A percentile compares a stretch with the other conserved stretches of the same genome.
Conservation (phyloP, 1,140 invertebrate genomes). For the Hesperophylax magnus region DNA sequence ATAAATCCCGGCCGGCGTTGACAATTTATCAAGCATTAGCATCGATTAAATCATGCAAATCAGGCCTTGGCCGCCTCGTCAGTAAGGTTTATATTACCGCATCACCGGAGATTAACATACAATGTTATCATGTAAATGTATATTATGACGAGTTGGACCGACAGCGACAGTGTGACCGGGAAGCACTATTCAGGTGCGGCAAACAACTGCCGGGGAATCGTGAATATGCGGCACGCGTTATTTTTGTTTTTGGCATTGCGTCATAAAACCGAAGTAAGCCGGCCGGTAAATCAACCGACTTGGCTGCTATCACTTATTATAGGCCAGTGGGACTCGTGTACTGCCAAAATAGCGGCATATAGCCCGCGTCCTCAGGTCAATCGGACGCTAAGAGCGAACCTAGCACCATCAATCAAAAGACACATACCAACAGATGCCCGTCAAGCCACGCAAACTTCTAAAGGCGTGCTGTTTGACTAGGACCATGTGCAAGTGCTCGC, state of each 20-base stretch:
- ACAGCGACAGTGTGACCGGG: conserved; percentile 19
- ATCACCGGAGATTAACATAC: conserved; percentile 24
- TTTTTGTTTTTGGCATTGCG: conserved; percentile 30
- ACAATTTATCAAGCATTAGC: conserved; percentile 3
- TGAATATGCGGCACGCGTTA: conserved; percentile 6
- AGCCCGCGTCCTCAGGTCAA: conserved; percentile 4
- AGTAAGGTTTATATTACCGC: conserved; percentile 15
- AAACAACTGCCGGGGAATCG: conserved; percentile 13
- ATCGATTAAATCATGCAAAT: conserved; percentile 28
- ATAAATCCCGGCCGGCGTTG: conserved; percentile 14
- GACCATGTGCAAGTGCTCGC: background rate
- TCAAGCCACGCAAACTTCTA: background rate
- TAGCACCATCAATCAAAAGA: background rate
- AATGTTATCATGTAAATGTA: conserved; percentile 20
- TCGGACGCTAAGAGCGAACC: background rate
- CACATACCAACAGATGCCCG: background rate
- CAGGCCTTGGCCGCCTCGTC: conserved; percentile 1
- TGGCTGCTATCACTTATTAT: conserved; percentile 29
- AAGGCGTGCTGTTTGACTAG: background rate
- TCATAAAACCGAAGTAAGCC: background rate
- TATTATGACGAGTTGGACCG: conserved; percentile 8
- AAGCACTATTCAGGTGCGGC: conserved; percentile 5
- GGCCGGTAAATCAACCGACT: conserved; percentile 13
- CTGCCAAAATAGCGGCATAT: conserved; percentile 37
- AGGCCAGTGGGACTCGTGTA: conserved; percentile 31